Percentiles rank a stretch among this genome's conserved stretches.
Conservation (phyloP, 2,888 invertebrate genomes). For the Tholera decimalis region DNA sequence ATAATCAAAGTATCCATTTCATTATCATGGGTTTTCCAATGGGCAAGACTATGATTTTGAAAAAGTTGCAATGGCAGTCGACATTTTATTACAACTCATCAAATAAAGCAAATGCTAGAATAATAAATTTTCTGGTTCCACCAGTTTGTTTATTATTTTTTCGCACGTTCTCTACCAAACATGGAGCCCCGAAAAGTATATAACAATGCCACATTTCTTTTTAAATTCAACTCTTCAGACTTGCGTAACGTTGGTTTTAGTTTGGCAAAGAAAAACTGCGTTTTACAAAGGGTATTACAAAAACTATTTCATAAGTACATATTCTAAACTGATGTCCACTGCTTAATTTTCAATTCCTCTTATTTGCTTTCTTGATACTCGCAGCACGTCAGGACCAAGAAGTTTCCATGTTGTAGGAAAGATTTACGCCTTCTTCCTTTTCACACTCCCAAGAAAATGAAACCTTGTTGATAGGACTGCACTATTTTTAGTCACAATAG, state of each 20-base stretch:
- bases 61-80: too few species aligned
- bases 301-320: slow-evolving; percentile 5
- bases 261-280: not conserved
- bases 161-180: too few species aligned
- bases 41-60: too few species aligned
- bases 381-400: slow-evolving; percentile 17
- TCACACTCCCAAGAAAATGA: not conserved
- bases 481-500: slow-evolving; percentile 8
- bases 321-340: not conserved
- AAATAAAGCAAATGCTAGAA: too few species aligned
- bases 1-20: too few species aligned
- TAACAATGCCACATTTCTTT: too few species aligned
- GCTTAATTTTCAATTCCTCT: not conserved
- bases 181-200: too few species aligned
- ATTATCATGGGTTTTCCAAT: too few species aligned
- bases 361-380: slow-evolving; percentile 19
- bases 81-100: too few species aligned
- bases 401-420: not conserved
- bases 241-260: not conserved
- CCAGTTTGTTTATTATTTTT: too few species aligned
- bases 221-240: too few species aligned
- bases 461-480: not conserved
- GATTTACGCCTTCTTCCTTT: slow-evolving; percentile 18
- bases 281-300: not conserved
- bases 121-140: too few species aligned